A percentile compares a stretch with the other conserved stretches of the same genome.
phyloP scores from a whole-genome alignment of 2,113 vertebrate species.

The Leptodactylus fuscus region DNA sequence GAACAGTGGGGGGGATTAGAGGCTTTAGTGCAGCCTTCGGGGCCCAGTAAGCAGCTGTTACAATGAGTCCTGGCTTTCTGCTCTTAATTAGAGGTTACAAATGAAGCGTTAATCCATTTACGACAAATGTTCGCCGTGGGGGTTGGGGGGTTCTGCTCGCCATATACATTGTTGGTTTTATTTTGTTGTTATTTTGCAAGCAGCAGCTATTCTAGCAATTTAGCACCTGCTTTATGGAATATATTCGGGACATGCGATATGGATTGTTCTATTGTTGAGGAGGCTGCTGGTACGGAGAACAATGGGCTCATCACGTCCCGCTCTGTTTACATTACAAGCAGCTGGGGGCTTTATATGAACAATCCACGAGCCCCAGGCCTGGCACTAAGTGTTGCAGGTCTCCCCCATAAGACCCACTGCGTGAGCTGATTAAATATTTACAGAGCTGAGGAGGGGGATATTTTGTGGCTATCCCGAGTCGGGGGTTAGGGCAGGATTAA shows the following conservation, averaged over 20 bases:
- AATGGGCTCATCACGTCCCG: conserved; percentile 58
- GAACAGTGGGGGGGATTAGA: not conserved
- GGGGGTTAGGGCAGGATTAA: conserved; percentile 42
- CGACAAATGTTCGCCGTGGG: conserved; percentile 64
- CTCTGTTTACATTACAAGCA: conserved; percentile 46
- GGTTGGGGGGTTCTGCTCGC: conserved; percentile 56
- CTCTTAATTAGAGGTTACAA: conserved; percentile 44
- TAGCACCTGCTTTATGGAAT: conserved; percentile 67
- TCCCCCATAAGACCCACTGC: conserved; percentile 36
- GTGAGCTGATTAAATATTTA: conserved; percentile 34
- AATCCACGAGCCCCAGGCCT: not conserved
- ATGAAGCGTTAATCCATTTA: conserved; percentile 67
- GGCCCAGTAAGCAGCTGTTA: not conserved
- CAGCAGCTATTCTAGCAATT: conserved; percentile 52
- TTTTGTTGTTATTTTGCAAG: not conserved
- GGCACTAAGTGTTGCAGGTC: conserved; percentile 4
- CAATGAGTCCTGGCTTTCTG: not conserved
- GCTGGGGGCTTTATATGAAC: conserved; percentile 26
- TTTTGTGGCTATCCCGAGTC: not conserved
- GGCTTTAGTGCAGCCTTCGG: not conserved
- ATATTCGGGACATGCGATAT: conserved; percentile 61
- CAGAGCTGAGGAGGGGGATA: not conserved
- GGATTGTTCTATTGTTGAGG: conserved; percentile 64
- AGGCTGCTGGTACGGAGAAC: conserved; percentile 33
- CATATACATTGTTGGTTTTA: conserved; percentile 62